These are phyloP conservation scores for Delia radicum DNA, from an alignment of 1,140 invertebrate genomes.

Conservation along the genomic window DNA sequence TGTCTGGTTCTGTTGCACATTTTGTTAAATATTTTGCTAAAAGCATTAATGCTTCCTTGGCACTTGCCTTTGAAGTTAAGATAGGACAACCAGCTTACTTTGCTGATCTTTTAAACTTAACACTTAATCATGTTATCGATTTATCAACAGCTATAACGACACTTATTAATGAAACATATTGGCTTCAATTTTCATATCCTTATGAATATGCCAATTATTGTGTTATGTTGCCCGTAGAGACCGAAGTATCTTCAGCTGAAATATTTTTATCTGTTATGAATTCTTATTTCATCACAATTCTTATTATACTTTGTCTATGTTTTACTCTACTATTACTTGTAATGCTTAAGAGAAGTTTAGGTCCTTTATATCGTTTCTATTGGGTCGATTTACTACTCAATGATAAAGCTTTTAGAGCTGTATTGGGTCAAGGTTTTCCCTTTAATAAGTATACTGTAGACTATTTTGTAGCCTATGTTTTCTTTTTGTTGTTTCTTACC, in stretches of 20 bases:
- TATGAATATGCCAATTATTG: constrained; percentile 45
- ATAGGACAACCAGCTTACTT: neutral
- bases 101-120: neutral
- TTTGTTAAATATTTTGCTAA: neutral
- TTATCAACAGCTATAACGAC: neutral
- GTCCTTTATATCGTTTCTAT: neutral
- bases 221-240: constrained; percentile 43
- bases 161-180: neutral
- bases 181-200: constrained; percentile 35
- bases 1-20: neutral
- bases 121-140: neutral
- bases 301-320: neutral
- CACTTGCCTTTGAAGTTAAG: neutral
- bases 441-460: neutral
- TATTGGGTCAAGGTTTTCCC: neutral
- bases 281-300: neutral
- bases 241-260: constrained; percentile 32
- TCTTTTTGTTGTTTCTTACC: neutral
- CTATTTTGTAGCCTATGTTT: neutral
- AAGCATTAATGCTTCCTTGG: neutral
- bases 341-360: neutral
- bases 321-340: neutral
- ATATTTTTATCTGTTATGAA: neutral
- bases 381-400: neutral
- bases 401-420: neutral